Conservation (phyloP, 2,113 vertebrate genomes). For the Hypanus sabinus region DNA sequence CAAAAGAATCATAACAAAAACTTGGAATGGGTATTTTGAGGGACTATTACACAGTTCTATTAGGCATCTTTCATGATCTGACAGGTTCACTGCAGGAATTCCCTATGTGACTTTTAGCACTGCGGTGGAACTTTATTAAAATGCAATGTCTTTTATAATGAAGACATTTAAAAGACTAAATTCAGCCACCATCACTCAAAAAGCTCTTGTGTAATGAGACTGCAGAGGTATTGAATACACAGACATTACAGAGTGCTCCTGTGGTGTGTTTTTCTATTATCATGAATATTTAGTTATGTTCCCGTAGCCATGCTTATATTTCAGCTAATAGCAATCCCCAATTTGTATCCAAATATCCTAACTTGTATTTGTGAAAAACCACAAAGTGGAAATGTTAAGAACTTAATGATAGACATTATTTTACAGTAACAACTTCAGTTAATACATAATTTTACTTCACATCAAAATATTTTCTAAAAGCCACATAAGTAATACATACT, state of each 20-base stretch:
- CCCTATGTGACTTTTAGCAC: not conserved
- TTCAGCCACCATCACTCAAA: not conserved
- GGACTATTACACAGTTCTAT: not conserved
- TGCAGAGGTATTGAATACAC: not conserved
- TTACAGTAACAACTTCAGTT: not conserved
- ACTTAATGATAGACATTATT: not conserved
- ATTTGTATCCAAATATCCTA: not conserved
- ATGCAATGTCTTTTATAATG: conserved; percentile 18
- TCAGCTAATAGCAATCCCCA: not conserved
- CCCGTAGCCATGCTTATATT: not conserved
- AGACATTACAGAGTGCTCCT: not conserved
- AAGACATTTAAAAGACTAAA: not conserved
- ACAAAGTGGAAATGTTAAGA: not conserved
- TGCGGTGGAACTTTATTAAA: conserved; percentile 7
- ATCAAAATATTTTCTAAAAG: not conserved
- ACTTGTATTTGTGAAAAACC: not conserved
- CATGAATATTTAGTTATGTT: not conserved
- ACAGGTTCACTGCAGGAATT: not conserved
- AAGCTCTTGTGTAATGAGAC: not conserved
- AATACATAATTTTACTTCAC: not conserved
- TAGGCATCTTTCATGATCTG: not conserved
- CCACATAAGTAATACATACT: no score
- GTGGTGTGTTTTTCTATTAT: not conserved
- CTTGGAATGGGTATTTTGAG: not conserved
- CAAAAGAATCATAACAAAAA: not conserved